These are phyloP conservation scores for Eulimnadia texana DNA, from an alignment of 1,140 invertebrate species.

Conservation along the genomic window DNA sequence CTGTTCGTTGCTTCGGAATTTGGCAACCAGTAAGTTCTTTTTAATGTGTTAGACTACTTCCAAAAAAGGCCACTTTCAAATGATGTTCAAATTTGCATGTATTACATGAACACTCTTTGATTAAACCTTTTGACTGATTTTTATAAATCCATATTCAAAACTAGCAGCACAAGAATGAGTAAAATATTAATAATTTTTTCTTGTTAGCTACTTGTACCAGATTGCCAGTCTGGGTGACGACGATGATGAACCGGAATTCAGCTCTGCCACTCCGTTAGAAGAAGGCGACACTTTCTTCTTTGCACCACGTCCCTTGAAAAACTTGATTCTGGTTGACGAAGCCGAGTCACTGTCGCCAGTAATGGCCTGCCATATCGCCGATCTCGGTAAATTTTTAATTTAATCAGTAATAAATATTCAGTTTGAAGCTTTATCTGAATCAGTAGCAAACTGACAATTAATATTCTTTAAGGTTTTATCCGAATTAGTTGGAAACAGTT, in stretches of 20 bases:
- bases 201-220: slow-evolving; percentile 84
- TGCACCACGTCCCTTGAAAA: slow-evolving; percentile 80
- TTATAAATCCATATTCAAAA: not conserved
- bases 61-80: too few relatives aligned
- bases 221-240: slow-evolving; percentile 98
- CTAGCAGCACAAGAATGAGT: too few relatives aligned
- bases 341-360: slow-evolving; percentile 94
- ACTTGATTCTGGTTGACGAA: slow-evolving; percentile 95
- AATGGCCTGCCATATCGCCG: slow-evolving; percentile 60
- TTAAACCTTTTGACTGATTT: slow-evolving; percentile 16
- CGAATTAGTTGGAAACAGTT: too few relatives aligned
- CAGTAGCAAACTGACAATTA: too few relatives aligned
- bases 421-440: too few relatives aligned
- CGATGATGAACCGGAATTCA: slow-evolving; percentile 98
- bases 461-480: too few relatives aligned
- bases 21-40: slow-evolving; percentile 92
- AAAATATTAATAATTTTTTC: slow-evolving; percentile 17
- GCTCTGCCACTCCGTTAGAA: slow-evolving; percentile 92
- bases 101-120: slow-evolving; percentile 18
- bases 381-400: slow-evolving; percentile 27
- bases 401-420: too few relatives aligned
- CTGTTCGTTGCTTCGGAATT: slow-evolving; percentile 97
- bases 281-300: slow-evolving; percentile 99
- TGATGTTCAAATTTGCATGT: too few relatives aligned
- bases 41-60: slow-evolving; percentile 7